phyloP scores from a whole-genome alignment of 2,888 invertebrate genomes.

The Arrhopalites spinosus region DNA sequence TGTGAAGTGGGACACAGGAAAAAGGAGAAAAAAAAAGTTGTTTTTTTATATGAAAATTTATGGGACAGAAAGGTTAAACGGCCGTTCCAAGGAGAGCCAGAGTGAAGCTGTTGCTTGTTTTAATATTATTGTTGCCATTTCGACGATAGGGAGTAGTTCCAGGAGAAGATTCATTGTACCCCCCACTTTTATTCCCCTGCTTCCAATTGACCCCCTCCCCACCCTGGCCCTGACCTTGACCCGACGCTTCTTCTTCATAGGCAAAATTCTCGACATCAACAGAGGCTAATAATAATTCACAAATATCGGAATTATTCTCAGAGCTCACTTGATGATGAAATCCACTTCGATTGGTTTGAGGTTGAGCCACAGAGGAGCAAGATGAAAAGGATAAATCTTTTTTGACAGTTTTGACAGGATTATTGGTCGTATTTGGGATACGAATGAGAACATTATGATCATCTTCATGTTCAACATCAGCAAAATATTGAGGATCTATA shows the following conservation, averaged over 20 bases:
- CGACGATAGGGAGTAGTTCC: not conserved
- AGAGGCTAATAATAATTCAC: slow-evolving; percentile 9
- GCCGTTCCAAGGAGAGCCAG: slow-evolving; percentile 35
- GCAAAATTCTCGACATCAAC: slow-evolving; percentile 7
- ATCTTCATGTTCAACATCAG: not conserved
- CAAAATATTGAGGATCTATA: not conserved
- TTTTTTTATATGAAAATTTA: not conserved
- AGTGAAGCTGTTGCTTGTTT: slow-evolving; percentile 21
- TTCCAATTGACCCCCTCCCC: not conserved
- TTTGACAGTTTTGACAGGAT: not conserved
- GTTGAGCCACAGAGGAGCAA: not conserved
- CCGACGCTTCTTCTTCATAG: slow-evolving; percentile 14
- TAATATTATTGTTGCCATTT: slow-evolving; percentile 39
- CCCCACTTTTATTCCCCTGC: not conserved
- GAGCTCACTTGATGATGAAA: slow-evolving; percentile 16
- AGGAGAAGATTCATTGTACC: not conserved
- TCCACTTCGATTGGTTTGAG: not conserved
- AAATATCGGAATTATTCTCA: slow-evolving; percentile 22
- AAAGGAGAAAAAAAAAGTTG: not conserved
- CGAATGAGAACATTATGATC: slow-evolving; percentile 25
- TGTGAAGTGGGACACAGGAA: too few species aligned
- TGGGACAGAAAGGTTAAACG: slow-evolving; percentile 1
- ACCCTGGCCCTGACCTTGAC: not conserved
- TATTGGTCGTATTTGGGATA: slow-evolving; percentile 6
- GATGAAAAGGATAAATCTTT: slow-evolving; percentile 12